Evolutionary conservation across 2,888 invertebrate species (phyloP).

Genomic region (Dasypogon diadema): DNA sequence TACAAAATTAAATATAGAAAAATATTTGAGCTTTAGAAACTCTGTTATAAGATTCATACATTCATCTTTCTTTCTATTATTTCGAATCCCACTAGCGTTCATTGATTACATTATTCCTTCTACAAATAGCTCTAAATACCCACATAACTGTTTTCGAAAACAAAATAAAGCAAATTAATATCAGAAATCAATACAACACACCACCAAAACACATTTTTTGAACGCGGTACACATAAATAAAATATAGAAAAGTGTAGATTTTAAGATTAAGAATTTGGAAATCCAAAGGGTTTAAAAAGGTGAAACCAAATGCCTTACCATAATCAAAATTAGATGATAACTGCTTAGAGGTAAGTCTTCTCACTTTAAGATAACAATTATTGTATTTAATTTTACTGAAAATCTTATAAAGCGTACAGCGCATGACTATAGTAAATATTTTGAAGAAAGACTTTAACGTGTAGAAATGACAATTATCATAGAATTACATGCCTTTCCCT

Average conservation of each 20-base stretch:
- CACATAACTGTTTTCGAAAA: not conserved
- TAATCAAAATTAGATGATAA: slow-evolving; percentile 50
- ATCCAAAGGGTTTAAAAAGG: slow-evolving; percentile 27
- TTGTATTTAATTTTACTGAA: slow-evolving; percentile 15
- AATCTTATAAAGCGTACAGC: not conserved
- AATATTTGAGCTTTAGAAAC: no score
- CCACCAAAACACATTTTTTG: no score
- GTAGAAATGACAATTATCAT: not conserved
- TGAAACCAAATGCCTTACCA: slow-evolving; percentile 44
- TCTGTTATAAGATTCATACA: no score
- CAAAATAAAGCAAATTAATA: no score
- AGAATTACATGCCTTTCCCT: slow-evolving; percentile 8
- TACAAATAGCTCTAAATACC: no score
- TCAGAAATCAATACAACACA: not conserved
- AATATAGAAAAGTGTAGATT: not conserved
- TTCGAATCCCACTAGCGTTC: no score
- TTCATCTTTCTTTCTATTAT: no score
- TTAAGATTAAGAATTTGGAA: slow-evolving; percentile 23
- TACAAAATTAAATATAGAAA: no score
- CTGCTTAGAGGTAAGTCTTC: not conserved
- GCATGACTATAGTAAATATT: slow-evolving; percentile 27
- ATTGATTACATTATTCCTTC: no score
- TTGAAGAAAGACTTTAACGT: slow-evolving; percentile 35
- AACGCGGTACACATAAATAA: not conserved
- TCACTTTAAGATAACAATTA: not conserved